These are phyloP conservation scores for Eilema caniola DNA, from an alignment of 2,888 invertebrate genomes.

Conservation along the genomic window DNA sequence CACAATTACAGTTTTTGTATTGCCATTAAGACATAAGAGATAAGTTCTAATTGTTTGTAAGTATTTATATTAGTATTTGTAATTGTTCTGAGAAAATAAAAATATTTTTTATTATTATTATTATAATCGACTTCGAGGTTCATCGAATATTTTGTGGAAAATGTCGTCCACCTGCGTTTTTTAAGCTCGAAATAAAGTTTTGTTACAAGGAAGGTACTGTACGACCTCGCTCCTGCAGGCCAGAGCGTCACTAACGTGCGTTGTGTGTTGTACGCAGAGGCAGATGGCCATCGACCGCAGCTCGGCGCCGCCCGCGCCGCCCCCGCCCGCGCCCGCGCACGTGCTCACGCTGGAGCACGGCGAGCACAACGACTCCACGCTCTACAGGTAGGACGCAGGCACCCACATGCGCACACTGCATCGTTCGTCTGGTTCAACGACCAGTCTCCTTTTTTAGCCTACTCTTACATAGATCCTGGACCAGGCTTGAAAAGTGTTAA, in stretches of 20 bases:
- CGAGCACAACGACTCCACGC: slow-evolving; percentile 91
- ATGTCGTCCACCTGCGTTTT: slow-evolving; percentile 24
- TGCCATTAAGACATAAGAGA: too few species aligned
- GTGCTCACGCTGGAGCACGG: slow-evolving; percentile 91
- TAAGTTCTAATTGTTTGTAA: too few species aligned
- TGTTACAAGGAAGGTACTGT: not conserved
- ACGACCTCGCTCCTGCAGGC: not conserved
- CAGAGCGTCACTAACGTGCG: slow-evolving; percentile 20
- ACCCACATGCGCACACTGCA: too few species aligned
- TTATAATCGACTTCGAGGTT: slow-evolving; percentile 22
- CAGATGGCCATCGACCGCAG: slow-evolving; percentile 76
- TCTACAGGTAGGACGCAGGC: too few species aligned
- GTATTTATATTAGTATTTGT: too few species aligned
- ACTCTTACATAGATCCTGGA: not conserved
- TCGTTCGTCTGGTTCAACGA: too few species aligned
- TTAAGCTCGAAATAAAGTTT: slow-evolving; percentile 30
- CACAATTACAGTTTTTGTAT: too few species aligned
- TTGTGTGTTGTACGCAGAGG: slow-evolving; percentile 63
- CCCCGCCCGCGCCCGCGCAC: slow-evolving; percentile 76
- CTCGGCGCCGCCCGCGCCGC: slow-evolving; percentile 29
- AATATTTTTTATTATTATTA: too few species aligned
- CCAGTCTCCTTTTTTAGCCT: too few species aligned
- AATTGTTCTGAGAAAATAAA: too few species aligned
- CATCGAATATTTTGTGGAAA: slow-evolving; percentile 23
- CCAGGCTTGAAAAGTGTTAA: not conserved